These are phyloP conservation scores for Steinernema scapterisci DNA, from an alignment of 2,888 invertebrate species.

Conservation along the genomic window DNA sequence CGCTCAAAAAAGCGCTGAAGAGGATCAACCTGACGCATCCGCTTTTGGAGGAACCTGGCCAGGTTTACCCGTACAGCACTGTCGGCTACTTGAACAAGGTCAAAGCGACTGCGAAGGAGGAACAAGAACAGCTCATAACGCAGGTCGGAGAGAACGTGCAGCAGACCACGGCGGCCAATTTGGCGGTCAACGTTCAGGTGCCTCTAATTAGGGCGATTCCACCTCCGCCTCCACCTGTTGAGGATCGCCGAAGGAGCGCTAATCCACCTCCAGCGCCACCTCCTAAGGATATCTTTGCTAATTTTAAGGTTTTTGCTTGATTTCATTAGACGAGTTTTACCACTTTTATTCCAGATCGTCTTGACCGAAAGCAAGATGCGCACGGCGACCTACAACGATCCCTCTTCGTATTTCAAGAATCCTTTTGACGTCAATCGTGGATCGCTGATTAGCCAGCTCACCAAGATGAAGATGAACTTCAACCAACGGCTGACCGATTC, in stretches of 20 bases:
- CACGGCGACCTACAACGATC: constrained; percentile 16
- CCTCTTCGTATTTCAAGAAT: constrained; percentile 78
- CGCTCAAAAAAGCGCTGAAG: constrained; percentile 84
- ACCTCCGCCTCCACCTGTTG: neutral
- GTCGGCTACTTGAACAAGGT: constrained; percentile 91
- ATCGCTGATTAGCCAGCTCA: constrained; percentile 87
- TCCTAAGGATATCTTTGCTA: constrained; percentile 1
- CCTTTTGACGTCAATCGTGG: constrained; percentile 91
- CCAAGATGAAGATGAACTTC: constrained; percentile 90
- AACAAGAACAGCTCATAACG: constrained; percentile 65
- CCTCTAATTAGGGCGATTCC: neutral
- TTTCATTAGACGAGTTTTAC: neutral
- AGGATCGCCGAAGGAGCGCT: constrained; percentile 19
- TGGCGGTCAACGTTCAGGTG: neutral
- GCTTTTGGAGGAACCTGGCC: constrained; percentile 86
- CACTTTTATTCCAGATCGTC: neutral
- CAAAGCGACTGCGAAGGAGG: constrained; percentile 81
- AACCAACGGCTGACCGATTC: constrained; percentile 43
- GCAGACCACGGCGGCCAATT: neutral
- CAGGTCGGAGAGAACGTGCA: constrained; percentile 36
- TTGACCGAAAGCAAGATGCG: neutral
- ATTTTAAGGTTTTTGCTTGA: neutral
- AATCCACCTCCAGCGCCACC: neutral
- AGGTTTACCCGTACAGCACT: constrained; percentile 87
- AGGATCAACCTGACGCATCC: constrained; percentile 88